Evolutionary conservation across 2,888 invertebrate genomes (phyloP).

Genomic region (Shargacucullia verbasci): DNA sequence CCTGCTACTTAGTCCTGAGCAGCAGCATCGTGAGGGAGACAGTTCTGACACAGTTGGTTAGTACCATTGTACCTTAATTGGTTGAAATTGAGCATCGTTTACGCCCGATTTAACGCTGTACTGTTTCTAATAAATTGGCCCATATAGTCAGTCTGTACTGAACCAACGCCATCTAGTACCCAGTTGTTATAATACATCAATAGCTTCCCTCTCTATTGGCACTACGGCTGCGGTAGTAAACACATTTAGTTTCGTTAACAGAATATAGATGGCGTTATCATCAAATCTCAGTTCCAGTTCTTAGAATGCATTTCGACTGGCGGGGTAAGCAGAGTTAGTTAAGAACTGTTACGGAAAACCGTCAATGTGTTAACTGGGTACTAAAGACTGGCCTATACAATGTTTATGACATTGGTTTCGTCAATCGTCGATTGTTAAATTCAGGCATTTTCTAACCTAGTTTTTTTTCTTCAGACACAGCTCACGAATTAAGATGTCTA

Average conservation of each 20-base stretch:
- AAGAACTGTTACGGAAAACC: no score
- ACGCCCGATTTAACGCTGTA: no score
- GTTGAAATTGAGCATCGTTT: no score
- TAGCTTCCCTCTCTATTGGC: background rate
- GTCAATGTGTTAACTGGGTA: no score
- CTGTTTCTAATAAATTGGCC: no score
- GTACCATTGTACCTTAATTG: slow-evolving; percentile 44
- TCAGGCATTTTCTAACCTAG: no score
- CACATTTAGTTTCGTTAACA: background rate
- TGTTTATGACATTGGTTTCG: no score
- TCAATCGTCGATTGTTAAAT: no score
- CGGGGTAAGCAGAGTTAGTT: background rate
- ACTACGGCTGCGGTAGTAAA: background rate
- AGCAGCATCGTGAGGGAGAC: slow-evolving; percentile 78
- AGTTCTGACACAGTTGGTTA: slow-evolving; percentile 80
- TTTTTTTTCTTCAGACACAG: slow-evolving; percentile 89
- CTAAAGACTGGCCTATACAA: no score
- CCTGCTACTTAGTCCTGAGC: slow-evolving; percentile 90
- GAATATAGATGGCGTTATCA: slow-evolving; percentile 25
- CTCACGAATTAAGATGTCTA: slow-evolving; percentile 93
- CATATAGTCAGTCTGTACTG: no score
- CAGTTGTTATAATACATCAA: rapidly evolving
- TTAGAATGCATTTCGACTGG: no score
- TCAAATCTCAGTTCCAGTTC: background rate
- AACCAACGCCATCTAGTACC: slow-evolving; percentile 32